A percentile compares a stretch with the other conserved stretches of the same genome.
Evolutionary conservation across 2,113 vertebrate species (phyloP).

Genomic region (Tupaia chinensis): DNA sequence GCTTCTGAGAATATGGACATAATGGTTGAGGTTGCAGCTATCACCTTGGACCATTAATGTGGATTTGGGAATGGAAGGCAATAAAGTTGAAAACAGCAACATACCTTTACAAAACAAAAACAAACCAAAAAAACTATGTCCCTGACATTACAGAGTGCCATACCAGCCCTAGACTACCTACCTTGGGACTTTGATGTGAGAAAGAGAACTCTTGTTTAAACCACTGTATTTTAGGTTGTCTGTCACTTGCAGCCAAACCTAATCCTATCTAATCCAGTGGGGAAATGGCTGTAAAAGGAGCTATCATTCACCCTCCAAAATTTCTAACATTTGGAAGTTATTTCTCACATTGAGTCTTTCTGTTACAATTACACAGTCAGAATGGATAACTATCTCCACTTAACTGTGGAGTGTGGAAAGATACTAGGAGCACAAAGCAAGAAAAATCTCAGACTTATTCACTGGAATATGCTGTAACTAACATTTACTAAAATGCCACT

Average conservation of each 20-base stretch:
- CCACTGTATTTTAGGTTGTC: neutral
- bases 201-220: neutral
- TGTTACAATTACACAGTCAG: neutral
- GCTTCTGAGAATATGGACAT: neutral
- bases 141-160: neutral
- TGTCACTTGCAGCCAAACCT: neutral
- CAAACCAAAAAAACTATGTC: neutral
- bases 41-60: neutral
- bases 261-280: neutral
- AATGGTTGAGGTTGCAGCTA: accelerated
- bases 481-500: slow-evolving; percentile 19
- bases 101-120: neutral
- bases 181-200: neutral
- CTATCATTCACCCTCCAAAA: slow-evolving; percentile 2
- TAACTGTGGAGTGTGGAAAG: neutral
- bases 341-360: slow-evolving; percentile 20
- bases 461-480: neutral
- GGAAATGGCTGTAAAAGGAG: slow-evolving; percentile 20
- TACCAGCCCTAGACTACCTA: neutral
- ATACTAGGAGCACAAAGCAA: neutral
- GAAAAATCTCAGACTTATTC: neutral
- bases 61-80: neutral
- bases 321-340: slow-evolving; percentile 40
- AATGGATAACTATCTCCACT: neutral
- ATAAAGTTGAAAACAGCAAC: neutral